Evolutionary conservation across 2,113 vertebrate species (phyloP).

Genomic region (Muntiacus muntjak): DNA sequence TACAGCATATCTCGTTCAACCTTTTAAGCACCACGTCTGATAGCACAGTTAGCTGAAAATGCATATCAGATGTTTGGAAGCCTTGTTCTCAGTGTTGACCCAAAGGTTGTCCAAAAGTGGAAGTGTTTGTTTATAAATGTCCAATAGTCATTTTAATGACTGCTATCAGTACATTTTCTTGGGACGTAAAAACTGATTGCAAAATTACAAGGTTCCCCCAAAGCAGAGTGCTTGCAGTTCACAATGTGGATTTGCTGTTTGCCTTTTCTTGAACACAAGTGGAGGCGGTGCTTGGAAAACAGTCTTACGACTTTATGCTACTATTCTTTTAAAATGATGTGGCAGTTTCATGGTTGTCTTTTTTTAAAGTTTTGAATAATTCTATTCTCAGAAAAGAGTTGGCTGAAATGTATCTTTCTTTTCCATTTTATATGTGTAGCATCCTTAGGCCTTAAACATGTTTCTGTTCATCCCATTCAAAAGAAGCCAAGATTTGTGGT

Average conservation of each 20-base stretch:
- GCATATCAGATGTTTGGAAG: neutral
- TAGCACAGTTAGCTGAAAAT: neutral
- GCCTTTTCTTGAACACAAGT: neutral
- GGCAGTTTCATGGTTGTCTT: neutral
- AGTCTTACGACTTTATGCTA: neutral
- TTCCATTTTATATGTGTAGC: neutral
- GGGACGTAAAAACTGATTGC: neutral
- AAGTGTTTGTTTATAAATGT: neutral
- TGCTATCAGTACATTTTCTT: neutral
- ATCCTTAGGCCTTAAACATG: neutral
- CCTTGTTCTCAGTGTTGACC: neutral
- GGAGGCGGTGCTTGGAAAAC: neutral
- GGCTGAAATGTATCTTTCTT: neutral
- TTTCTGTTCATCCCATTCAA: neutral
- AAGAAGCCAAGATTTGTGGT: constrained; percentile 22
- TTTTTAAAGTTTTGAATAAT: neutral
- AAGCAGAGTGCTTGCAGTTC: neutral
- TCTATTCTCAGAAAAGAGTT: neutral
- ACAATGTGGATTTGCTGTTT: neutral
- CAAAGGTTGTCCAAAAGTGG: neutral
- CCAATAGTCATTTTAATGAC: neutral
- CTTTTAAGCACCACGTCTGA: neutral
- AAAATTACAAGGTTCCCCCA: neutral
- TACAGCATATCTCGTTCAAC: neutral
- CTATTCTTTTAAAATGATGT: neutral